These are phyloP conservation scores for Bombus superbus DNA, from an alignment of 1,140 invertebrate species.

Conservation along the genomic window DNA sequence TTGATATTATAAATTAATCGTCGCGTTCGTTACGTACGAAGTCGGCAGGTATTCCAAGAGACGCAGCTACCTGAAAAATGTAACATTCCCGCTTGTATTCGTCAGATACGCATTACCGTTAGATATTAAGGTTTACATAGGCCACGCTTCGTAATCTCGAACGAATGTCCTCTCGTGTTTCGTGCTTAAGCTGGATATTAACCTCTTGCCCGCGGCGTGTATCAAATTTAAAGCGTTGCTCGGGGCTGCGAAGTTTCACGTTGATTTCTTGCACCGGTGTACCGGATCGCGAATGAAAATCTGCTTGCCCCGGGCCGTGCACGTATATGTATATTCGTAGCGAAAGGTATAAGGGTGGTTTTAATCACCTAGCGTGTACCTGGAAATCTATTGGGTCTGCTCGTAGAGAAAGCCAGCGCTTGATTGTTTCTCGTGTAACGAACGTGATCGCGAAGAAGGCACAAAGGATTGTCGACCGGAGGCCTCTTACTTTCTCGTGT, in stretches of 20 bases:
- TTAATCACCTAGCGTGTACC: neutral
- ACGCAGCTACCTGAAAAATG: neutral
- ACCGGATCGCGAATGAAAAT: neutral
- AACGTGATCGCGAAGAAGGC: neutral
- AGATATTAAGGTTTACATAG: neutral
- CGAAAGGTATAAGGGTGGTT: too few relatives aligned
- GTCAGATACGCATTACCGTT: too few relatives aligned
- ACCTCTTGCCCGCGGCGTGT: neutral
- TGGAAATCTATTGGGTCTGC: neutral
- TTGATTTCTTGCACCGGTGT: neutral
- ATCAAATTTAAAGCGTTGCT: slow-evolving; percentile 1
- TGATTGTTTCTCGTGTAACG: neutral
- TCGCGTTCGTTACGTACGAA: too few relatives aligned
- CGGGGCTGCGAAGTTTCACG: neutral
- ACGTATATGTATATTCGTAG: too few relatives aligned
- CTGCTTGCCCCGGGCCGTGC: neutral
- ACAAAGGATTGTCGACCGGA: neutral
- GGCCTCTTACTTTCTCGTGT: neutral
- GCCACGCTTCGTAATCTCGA: neutral
- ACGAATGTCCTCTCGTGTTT: neutral
- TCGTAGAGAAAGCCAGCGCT: slow-evolving; percentile 1
- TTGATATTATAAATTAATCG: too few relatives aligned
- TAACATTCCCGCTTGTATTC: neutral
- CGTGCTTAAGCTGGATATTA: neutral
- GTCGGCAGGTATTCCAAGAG: too few relatives aligned